Base-by-base conservation (phyloP, 2,888 invertebrate genomes). In the Microchrysa polita region DNA sequence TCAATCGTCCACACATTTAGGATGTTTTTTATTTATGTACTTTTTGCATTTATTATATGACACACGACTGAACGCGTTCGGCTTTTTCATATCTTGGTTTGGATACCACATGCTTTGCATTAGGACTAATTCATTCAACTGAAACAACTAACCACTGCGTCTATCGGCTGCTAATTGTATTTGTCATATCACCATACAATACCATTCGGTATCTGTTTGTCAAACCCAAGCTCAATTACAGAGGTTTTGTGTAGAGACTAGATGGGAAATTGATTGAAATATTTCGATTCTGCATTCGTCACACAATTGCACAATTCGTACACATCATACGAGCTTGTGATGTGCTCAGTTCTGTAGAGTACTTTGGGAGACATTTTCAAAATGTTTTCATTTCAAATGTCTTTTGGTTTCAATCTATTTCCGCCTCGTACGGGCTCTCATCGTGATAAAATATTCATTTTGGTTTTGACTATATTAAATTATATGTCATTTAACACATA, bases 401-500 rank as follows among this genome's bases (percentile, higher is more conserved):
- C 53, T 34, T 34, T 72, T n/a, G n/a, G n/a, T n/a, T 74, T 75
- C 75, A 75, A 75, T 75, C 75, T 75, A 75, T 75, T 75, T 75
- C 75, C 75, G 63, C 67, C 60, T n/a, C n/a, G 59, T 27, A 23
- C 73, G 23, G 27, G 34, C 67, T 65, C 67, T 65, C 27, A 55
- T 65, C 27, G 2, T 18, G 63, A 69, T n/a, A n/a, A 52, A 67
- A 55, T 48, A 53, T 73, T 73, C 59, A 59, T 23, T 69, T 72
- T n/a, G 14, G 20, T 53, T 73, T 23, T 61, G n/a, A n/a, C n/a
- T n/a, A n/a, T 34, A 71, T 40, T 67, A 34, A 34, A 34, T 34
- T 34, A 34, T 34, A 7, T n/a, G n/a, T n/a, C n/a, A n/a, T 34
- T 34, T 34, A 34, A 34, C 5, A 67, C 16, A 18, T 55, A 53